phyloP scores from a whole-genome alignment of 2,888 invertebrate species.

The Lasioglossum pauxillum region DNA sequence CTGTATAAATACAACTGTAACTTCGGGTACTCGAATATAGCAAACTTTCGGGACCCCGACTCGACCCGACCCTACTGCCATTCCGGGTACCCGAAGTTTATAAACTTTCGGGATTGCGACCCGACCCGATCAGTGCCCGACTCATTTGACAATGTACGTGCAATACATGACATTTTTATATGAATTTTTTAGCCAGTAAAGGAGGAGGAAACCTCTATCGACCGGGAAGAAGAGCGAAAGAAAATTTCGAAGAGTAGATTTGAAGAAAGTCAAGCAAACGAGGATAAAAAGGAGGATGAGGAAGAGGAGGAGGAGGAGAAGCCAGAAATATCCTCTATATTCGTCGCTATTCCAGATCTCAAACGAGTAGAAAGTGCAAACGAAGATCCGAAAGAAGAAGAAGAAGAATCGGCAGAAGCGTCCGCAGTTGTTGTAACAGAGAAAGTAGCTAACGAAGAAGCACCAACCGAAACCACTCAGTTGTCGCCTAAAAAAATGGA shows the following conservation, averaged over 20 bases:
- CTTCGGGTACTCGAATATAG: too few species aligned
- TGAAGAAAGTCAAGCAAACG: slow-evolving; percentile 32
- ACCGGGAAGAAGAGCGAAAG: slow-evolving; percentile 52
- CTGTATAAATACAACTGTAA: too few species aligned
- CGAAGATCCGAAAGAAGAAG: slow-evolving; percentile 21
- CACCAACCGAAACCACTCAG: slow-evolving; percentile 56
- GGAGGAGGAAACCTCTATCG: slow-evolving; percentile 53
- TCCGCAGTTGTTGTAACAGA: slow-evolving; percentile 62
- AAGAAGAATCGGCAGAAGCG: neutral
- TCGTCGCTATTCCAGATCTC: neutral
- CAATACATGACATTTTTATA: neutral
- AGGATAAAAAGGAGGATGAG: slow-evolving; percentile 33
- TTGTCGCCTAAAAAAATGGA: slow-evolving; percentile 64
- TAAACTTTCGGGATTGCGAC: too few species aligned
- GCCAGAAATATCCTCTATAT: slow-evolving; percentile 25
- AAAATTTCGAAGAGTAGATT: slow-evolving; percentile 47
- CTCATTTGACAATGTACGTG: neutral
- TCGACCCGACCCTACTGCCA: too few species aligned
- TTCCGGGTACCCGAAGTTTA: too few species aligned
- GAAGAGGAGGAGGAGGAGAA: slow-evolving; percentile 4
- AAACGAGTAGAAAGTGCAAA: slow-evolving; percentile 19
- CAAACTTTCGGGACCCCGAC: too few species aligned
- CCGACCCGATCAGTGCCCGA: too few species aligned
- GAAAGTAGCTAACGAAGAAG: slow-evolving; percentile 60
- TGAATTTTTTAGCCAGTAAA: slow-evolving; percentile 26